These are phyloP conservation scores for Lycocerus yunnanus DNA, from an alignment of 2,888 invertebrate genomes.

Conservation along the genomic window DNA sequence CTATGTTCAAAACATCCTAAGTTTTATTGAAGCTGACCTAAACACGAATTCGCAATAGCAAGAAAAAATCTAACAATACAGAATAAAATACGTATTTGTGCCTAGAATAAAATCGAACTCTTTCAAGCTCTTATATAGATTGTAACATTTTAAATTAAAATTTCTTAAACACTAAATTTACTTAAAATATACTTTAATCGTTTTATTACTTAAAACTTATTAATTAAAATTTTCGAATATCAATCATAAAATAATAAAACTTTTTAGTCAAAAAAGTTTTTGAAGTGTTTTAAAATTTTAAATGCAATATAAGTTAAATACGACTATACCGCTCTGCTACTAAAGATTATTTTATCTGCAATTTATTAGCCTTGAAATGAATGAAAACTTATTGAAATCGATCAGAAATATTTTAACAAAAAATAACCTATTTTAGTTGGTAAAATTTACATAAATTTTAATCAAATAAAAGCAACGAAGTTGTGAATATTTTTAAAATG, in stretches of 20 bases:
- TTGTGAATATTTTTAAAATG: neutral
- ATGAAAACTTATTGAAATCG: no score
- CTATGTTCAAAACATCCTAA: slow-evolving; percentile 2
- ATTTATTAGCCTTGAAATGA: no score
- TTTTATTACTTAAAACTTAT: neutral
- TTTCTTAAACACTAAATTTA: neutral
- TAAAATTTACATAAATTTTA: neutral
- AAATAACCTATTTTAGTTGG: no score
- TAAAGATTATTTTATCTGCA: neutral
- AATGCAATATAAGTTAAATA: neutral
- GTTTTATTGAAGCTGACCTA: neutral
- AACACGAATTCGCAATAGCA: neutral
- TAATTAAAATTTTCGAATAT: neutral
- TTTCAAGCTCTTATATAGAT: neutral
- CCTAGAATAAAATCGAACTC: neutral
- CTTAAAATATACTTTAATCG: neutral
- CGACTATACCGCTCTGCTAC: neutral
- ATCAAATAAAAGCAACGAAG: neutral
- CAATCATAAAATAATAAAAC: neutral
- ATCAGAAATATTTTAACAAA: no score
- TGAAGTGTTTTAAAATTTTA: neutral
- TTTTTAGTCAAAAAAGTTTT: neutral
- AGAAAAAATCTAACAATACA: neutral
- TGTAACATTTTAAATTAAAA: neutral
- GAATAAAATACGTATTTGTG: neutral